Base-by-base conservation (phyloP, 2,113 vertebrate species). In the Micronycteris hirsuta region DNA sequence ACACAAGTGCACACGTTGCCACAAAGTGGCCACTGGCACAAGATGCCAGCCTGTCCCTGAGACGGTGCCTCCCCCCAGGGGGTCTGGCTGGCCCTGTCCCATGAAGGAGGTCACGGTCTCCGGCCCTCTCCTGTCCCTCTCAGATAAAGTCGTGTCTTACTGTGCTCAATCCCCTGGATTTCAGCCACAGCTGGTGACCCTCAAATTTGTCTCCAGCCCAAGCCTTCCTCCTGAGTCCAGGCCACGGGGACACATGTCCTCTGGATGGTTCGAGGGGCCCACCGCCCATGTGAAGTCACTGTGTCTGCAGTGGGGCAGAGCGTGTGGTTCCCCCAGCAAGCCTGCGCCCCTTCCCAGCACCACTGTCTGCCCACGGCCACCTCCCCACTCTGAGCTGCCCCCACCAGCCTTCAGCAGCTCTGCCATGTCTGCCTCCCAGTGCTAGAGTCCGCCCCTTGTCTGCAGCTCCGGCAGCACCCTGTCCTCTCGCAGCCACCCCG, bases 281-380 rank as follows among this genome's bases (percentile, higher is more conserved):
- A 1, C 33, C 0, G 5, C n/a, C n/a, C 0, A 7, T 7, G 20
- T 13, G 5, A 45, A 26, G 49, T 45, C 19, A 4, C 28, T 1
- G 1, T 1, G 43, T 70, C 10, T 63, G 9, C 52, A 26, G 43
- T 14, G 8, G 0, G 6, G 65, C 13, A 1, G 33, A 17, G 17
- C 22, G 0, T 0, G 3, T 13, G 47, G 28, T 58, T 24, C 28
- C 58, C 33, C 43, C 3, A 36, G 58, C 49, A 45, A 65, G 26
- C 31, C 63, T 36, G 33, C 24, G 2, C 28, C 85, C 45, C 26
- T 84, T 43, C 52, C 58, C 0, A 0, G 36, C 8, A 52, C 33
- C 43, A 19, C 45, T 28, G 24, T 16, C 36, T 12, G 7, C 54
- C 56, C 22, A 4, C n/a, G 47, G 45, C 63, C 81, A 31, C 16